Evolutionary conservation across 2,888 invertebrate genomes (phyloP), one percentile per base, ranked within the genome.

Genomic region (Athalia rosae): DNA sequence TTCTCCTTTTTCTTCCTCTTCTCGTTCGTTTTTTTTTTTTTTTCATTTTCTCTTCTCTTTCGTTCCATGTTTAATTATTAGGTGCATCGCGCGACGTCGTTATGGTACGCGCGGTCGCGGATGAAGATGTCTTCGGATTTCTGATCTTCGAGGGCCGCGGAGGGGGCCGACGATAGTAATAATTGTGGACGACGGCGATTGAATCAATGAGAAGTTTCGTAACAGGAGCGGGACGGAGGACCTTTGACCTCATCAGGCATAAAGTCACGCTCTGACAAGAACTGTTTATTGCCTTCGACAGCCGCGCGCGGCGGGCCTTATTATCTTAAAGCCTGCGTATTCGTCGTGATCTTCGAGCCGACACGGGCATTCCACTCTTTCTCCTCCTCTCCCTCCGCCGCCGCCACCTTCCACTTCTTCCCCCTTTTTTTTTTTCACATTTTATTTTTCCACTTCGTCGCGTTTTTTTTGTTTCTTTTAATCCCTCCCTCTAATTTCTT

Each of bases 151-250:
- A 11, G n/a, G 28, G n/a, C 5, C 4, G 5, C 3, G 56, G 45
- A 5, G 61, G 8, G 4, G 15, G 59, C 5, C 8, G 11, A 61
- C 15, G 15, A 61, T 13, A 15, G 13, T 13, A 15, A 15, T 15
- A 61, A 61, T 28, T 61, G 28, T 13, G 13, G 28, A 13, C 5
- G 28, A 13, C 5, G 28, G 61, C 61, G 15, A 15, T 45, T 56
- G 58, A 71, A 71, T 71, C 71, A 71, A 71, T 71, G 71, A 71
- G 28, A 50, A 43, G 61, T 74, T 74, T 59, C 74, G 74, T 74
- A 74, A 74, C 74, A 41, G 74, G 48, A 71, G 71, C 45, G 7
- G 6, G 15, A 15, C 11, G 28, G 47, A 48, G 48, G 61, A 45
- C 48, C 61, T 74, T 74, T 62, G 61, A 74, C 61, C 59, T 62